Evolutionary conservation across 2,113 vertebrate genomes (phyloP).

Genomic region (Macroglossus sobrinus): DNA sequence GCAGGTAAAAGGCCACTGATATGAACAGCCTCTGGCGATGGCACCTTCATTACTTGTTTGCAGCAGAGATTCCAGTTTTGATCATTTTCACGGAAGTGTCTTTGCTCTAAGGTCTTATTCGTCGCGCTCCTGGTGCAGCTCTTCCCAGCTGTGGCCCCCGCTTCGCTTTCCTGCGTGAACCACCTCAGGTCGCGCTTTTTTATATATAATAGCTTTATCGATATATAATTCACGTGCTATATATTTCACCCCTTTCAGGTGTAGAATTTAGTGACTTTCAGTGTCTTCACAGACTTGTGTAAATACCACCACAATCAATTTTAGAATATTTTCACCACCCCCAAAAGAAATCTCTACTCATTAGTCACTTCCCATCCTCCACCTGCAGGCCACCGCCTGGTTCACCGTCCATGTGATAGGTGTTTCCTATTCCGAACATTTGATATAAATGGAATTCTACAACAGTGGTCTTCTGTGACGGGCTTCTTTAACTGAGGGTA

Average conservation of each 20-base stretch:
- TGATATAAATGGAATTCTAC: neutral
- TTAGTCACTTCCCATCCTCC: neutral
- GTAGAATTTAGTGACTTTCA: neutral
- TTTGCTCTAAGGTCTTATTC: neutral
- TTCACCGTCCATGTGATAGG: neutral
- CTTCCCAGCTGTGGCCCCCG: neutral
- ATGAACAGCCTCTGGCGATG: too few species aligned
- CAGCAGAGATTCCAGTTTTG: too few species aligned
- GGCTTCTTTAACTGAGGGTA: neutral
- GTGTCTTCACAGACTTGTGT: neutral
- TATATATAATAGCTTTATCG: neutral
- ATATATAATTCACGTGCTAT: neutral
- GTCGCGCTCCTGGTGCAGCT: rapidly evolving
- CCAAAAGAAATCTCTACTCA: neutral
- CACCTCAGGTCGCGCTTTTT: neutral
- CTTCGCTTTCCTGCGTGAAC: neutral
- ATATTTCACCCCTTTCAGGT: neutral
- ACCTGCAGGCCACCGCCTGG: too few species aligned
- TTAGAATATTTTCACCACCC: neutral
- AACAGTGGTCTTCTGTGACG: neutral
- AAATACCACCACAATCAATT: neutral
- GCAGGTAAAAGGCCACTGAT: neutral
- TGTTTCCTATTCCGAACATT: neutral
- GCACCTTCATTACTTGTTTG: neutral
- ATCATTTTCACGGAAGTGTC: neutral